phyloP scores from a whole-genome alignment of 2,113 vertebrate species.

The Axis porcinus region DNA sequence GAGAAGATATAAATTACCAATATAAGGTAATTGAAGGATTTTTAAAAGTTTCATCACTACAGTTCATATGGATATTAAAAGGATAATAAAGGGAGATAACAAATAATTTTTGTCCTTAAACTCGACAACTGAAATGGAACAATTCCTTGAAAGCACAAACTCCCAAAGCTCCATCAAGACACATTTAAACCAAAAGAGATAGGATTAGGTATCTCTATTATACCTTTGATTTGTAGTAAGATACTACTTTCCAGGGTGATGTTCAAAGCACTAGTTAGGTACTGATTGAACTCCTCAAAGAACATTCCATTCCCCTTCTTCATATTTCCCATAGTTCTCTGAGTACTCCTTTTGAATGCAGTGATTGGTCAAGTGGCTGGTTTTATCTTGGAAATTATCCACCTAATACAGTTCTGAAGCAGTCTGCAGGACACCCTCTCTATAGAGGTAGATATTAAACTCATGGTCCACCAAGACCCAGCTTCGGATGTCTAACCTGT shows the following conservation, averaged over 20 bases:
- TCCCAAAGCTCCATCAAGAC: neutral
- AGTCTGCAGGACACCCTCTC: constrained; percentile 95
- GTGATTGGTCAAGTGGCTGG: constrained; percentile 98
- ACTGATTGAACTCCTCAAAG: constrained; percentile 95
- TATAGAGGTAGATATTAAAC: constrained; percentile 98
- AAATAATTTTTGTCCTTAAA: neutral
- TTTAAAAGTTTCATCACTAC: neutral
- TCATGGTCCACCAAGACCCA: constrained; percentile 98
- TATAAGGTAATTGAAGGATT: neutral
- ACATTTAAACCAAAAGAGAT: neutral
- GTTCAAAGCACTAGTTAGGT: constrained; percentile 89
- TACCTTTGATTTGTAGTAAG: constrained; percentile 96
- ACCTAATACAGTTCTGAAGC: constrained; percentile 97
- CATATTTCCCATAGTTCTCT: constrained; percentile 95
- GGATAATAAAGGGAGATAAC: neutral
- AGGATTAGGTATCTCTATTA: constrained; percentile 88
- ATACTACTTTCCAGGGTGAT: constrained; percentile 89
- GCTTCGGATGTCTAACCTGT: constrained; percentile 98
- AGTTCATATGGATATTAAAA: neutral
- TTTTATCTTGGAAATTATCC: constrained; percentile 95
- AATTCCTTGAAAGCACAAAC: neutral
- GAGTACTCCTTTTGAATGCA: constrained; percentile 99
- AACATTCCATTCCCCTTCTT: constrained; percentile 99
- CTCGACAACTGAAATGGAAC: neutral
- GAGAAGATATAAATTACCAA: neutral